phyloP scores from a whole-genome alignment of 2,113 vertebrate genomes.

The Anoura caudifer region DNA sequence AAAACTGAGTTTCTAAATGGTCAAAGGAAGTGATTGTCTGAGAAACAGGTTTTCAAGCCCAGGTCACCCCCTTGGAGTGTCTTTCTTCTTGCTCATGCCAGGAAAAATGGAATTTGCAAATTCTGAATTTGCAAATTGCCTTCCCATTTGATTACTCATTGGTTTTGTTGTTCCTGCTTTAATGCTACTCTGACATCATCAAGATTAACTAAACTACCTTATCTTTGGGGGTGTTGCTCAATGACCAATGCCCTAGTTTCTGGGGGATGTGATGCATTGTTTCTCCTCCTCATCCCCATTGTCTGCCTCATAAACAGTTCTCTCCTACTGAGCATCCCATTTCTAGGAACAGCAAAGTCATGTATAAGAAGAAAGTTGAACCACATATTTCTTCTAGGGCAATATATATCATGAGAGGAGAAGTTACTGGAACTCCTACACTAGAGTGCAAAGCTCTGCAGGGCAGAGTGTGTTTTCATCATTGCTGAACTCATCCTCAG shows the following conservation, averaged over 20 bases:
- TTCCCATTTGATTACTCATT: not conserved
- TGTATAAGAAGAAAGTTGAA: not conserved
- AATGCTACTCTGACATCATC: not conserved
- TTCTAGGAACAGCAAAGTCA: not conserved
- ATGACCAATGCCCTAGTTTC: not conserved
- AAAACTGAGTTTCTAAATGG: not conserved
- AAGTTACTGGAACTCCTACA: not conserved
- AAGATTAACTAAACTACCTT: not conserved
- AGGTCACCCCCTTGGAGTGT: fast-evolving
- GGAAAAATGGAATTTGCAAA: not conserved
- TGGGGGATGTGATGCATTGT: not conserved
- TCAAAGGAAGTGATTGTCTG: not conserved
- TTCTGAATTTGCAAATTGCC: not conserved
- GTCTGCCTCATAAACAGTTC: not conserved
- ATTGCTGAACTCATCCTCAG: not conserved
- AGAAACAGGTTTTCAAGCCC: not conserved
- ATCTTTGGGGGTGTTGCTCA: not conserved
- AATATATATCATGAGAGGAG: not conserved
- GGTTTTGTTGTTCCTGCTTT: not conserved
- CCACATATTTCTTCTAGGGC: not conserved
- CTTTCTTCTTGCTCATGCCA: not conserved
- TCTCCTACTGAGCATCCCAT: not conserved
- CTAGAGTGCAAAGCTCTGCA: not conserved
- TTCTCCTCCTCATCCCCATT: not conserved
- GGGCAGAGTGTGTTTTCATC: not conserved